Evolutionary conservation across 2,888 invertebrate genomes (phyloP).

Genomic region (Exocentrus adspersus): DNA sequence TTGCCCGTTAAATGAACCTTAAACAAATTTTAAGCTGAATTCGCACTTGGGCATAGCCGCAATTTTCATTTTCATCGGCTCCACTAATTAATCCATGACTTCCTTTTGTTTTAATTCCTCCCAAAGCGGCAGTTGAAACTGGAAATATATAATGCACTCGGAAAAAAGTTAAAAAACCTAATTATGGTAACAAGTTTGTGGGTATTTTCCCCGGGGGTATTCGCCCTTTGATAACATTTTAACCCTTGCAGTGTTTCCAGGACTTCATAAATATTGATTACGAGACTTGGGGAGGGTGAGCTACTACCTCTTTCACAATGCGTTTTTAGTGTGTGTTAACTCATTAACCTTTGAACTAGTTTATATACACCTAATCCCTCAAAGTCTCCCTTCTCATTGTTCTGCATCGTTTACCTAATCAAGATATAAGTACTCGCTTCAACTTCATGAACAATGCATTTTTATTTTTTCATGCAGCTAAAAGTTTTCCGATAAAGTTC

Average conservation of each 20-base stretch:
- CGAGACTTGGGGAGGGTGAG: conserved; percentile 14
- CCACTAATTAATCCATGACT: conserved; percentile 21
- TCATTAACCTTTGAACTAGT: conserved; percentile 22
- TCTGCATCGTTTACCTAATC: no score
- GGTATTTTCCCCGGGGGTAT: conserved; percentile 49
- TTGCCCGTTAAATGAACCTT: not conserved
- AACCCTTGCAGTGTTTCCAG: conserved; percentile 39
- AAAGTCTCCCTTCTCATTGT: not conserved
- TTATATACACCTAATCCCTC: conserved; percentile 5
- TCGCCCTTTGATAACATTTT: conserved; percentile 50
- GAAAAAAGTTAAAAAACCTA: conserved; percentile 48
- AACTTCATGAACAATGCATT: no score
- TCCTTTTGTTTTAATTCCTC: conserved; percentile 27
- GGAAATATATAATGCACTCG: conserved; percentile 26
- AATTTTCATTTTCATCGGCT: conserved; percentile 12
- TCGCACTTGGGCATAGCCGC: not conserved
- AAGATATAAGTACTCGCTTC: no score
- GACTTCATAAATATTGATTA: conserved; percentile 29
- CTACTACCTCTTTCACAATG: conserved; percentile 13
- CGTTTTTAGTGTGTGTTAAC: conserved; percentile 23
- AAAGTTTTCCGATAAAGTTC: not conserved
- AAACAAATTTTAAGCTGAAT: not conserved
- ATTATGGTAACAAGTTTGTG: conserved; percentile 52
- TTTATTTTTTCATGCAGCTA: no score
- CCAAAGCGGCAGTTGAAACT: conserved; percentile 23